Base-by-base conservation (phyloP, 1,140 invertebrate genomes). In the Cyrtorhinus lividipennis region DNA sequence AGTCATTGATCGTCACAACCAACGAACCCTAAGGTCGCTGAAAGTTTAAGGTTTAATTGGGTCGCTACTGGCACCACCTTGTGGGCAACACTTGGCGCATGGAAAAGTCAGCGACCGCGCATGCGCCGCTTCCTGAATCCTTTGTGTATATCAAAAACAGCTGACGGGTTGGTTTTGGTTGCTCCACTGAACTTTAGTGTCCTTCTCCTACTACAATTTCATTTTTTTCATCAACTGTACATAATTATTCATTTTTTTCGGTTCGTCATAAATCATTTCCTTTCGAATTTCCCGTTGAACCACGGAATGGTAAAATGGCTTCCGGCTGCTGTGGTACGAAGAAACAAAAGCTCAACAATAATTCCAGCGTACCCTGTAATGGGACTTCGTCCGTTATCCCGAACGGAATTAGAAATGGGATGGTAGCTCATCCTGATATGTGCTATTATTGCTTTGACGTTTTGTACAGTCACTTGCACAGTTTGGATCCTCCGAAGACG, bases 391-490 rank as follows among this genome's bases (percentile, higher is more conserved):
- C 73, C 24, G 66, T 72, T 25, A 66, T 73, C 62, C 74, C 73
- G 20, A 82, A 83, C 73, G 79, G 78, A 69, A 73, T 76, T 67
- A 77, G 67, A 63, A 74, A 76, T 74, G 80, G 76, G 72, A 79
- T 83, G 74, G 85, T 95, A 44, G 90, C 90, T 62, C 83, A 87
- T 73, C 86, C 89, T 58, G 92, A 96, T 75, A 98, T 98, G 95
- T 95, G 91, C 73, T 93, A 91, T 78, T 98, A 90, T 78, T 98
- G 95, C 82, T 98, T 97, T 79, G 94, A 98, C 78, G 92, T 96
- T 64, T 82, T 98, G 60, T 92, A 95, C 76, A 86, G 85, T 75
- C 90, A 96, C 77, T 80, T 97, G 69, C 86, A 96, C 76, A 92
- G 88, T 72, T 81, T 92, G 71, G 90, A 95, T 68, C 85, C 89